These are phyloP conservation scores for Protodeltote pygarga DNA, from an alignment of 2,888 invertebrate genomes.

Conservation along the genomic window DNA sequence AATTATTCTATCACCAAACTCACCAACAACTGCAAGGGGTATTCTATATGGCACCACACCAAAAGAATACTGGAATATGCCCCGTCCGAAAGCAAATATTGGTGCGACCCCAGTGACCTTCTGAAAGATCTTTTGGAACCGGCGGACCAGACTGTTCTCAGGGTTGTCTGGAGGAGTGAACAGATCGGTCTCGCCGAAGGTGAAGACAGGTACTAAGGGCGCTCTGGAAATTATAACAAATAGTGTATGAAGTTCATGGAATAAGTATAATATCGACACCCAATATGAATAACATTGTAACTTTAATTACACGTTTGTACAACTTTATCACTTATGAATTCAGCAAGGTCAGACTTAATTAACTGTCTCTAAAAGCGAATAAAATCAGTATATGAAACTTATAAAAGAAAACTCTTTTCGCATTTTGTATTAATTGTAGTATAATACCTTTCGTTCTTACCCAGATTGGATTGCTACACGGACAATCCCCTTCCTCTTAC, in stretches of 20 bases:
- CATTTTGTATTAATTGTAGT: no score
- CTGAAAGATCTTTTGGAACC: conserved; percentile 90
- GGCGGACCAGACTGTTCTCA: conserved; percentile 89
- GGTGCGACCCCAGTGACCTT: conserved; percentile 91
- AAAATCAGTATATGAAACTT: no score
- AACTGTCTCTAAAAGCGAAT: no score
- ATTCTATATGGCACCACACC: conserved; percentile 94
- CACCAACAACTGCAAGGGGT: conserved; percentile 95
- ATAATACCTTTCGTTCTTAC: no score
- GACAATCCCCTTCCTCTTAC: conserved; percentile 92
- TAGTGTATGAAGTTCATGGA: no score
- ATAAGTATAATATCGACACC: no score
- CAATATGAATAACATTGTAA: no score
- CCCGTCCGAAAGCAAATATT: conserved; percentile 92
- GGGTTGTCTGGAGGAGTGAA: conserved; percentile 92
- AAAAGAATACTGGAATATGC: conserved; percentile 96
- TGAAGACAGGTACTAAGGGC: conserved; percentile 94
- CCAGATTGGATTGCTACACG: conserved; percentile 91
- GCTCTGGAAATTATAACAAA: conserved; percentile 84
- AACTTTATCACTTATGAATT: no score
- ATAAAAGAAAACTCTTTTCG: no score
- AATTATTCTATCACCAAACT: no score
- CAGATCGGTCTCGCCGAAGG: conserved; percentile 96
- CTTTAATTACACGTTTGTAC: no score
- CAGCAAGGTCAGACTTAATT: no score